phyloP scores from a whole-genome alignment of 1,140 invertebrate species.

The Sipha flava region DNA sequence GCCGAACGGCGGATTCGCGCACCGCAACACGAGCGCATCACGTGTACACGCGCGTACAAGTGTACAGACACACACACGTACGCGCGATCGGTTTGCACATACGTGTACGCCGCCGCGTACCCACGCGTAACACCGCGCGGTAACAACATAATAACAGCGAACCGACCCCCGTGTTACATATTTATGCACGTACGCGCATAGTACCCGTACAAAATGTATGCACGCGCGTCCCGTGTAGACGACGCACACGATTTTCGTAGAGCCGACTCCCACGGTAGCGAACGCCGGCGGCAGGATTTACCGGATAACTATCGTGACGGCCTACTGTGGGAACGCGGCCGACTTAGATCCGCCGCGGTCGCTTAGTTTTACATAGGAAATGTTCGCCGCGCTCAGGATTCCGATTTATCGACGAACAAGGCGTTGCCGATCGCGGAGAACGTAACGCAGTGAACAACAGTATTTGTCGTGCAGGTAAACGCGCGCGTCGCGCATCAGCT shows the following conservation, averaged over 20 bases:
- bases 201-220: too few relatives aligned
- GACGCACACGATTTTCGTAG: background rate
- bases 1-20: background rate
- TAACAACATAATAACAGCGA: background rate
- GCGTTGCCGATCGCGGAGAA: background rate
- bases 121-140: too few relatives aligned
- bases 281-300: conserved; percentile 20
- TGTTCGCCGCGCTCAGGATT: background rate
- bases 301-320: conserved; percentile 23
- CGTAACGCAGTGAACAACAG: too few relatives aligned
- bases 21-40: too few relatives aligned
- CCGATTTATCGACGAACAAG: conserved; percentile 3
- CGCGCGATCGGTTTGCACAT: too few relatives aligned
- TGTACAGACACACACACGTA: too few relatives aligned
- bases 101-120: too few relatives aligned
- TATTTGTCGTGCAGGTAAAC: too few relatives aligned
- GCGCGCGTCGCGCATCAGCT: too few relatives aligned
- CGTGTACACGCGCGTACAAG: too few relatives aligned
- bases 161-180: background rate
- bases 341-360: too few relatives aligned
- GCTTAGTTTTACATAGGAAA: background rate
- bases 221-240: background rate
- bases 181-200: too few relatives aligned
- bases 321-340: conserved; percentile 28
- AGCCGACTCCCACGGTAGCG: conserved; percentile 27